These are phyloP conservation scores for Drosophila repletoides DNA, from an alignment of 1,140 invertebrate genomes.

Conservation along the genomic window DNA sequence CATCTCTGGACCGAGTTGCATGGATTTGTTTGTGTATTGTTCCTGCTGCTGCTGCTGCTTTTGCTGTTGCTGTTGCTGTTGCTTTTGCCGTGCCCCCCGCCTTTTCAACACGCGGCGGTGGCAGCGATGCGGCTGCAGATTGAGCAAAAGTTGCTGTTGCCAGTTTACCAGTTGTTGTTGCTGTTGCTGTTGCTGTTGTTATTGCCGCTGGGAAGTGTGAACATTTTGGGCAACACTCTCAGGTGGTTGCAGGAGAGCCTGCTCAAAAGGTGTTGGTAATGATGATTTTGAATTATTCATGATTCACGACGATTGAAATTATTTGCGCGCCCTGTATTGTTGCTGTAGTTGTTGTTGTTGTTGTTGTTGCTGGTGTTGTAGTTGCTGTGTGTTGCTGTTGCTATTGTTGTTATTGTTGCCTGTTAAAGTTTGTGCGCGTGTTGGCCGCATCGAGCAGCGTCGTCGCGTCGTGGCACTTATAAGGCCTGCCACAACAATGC, in stretches of 20 bases:
- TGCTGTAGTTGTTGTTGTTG: constrained; percentile 21
- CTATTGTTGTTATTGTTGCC: constrained; percentile 36
- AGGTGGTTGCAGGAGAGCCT: constrained; percentile 53
- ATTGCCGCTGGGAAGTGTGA: constrained; percentile 74
- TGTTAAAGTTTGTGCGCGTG: constrained; percentile 71
- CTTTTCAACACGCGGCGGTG: constrained; percentile 70
- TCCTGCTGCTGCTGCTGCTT: constrained; percentile 13
- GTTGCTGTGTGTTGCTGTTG: constrained; percentile 27
- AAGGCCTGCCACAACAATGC: constrained; percentile 66
- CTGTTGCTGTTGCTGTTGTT: constrained; percentile 31
- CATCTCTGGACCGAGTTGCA: constrained; percentile 28
- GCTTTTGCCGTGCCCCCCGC: constrained; percentile 14
- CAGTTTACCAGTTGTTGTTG: constrained; percentile 25
- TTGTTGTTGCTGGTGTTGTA: constrained; percentile 6
- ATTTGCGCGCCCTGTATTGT: constrained; percentile 60
- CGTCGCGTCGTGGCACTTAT: constrained; percentile 73
- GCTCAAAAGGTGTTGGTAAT: constrained; percentile 80
- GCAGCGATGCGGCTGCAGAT: constrained; percentile 69
- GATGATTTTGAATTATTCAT: constrained; percentile 81
- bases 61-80: neutral
- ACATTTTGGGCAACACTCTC: constrained; percentile 79
- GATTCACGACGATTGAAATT: constrained; percentile 80
- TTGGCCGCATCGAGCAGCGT: no score
- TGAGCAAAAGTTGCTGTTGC: constrained; percentile 71
- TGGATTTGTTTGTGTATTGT: constrained; percentile 47